Percentiles rank a stretch among this genome's conserved stretches.
Evolutionary conservation across 53 echinoderm and acorn worm genomes (phyloP).

Genomic region (Henricia sp.): DNA sequence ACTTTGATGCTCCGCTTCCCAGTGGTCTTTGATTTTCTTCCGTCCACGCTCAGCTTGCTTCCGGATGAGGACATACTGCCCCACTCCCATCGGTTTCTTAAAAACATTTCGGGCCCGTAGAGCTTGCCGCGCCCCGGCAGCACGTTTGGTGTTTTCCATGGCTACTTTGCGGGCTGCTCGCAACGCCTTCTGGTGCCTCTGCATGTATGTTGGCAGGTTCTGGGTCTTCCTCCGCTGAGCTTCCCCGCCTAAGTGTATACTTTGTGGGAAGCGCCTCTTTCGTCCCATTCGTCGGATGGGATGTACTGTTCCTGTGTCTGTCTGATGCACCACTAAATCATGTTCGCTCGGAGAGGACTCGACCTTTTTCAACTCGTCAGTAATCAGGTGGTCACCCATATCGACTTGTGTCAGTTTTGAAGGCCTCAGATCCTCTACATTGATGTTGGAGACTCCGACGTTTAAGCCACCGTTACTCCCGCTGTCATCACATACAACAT

Average conservation of each 20-base stretch:
- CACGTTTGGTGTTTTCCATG: neutral
- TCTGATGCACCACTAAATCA: conserved; percentile 34
- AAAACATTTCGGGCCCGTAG: neutral
- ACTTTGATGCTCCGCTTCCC: neutral
- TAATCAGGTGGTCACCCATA: neutral
- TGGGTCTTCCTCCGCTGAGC: neutral
- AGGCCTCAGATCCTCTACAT: neutral
- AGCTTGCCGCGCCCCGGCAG: neutral
- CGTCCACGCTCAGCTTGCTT: conserved; percentile 32
- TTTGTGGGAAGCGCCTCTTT: conserved; percentile 10
- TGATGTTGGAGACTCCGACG: neutral
- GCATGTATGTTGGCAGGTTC: neutral
- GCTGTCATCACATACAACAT: neutral
- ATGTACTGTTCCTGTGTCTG: conserved; percentile 17
- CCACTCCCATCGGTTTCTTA: conserved; percentile 43
- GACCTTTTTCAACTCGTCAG: neutral
- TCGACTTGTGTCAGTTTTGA: neutral
- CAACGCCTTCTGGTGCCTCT: neutral
- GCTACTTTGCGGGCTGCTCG: neutral
- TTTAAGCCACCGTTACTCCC: neutral
- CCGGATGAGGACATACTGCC: conserved; percentile 28
- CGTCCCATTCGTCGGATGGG: conserved; percentile 32
- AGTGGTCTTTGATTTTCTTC: conserved; percentile 24
- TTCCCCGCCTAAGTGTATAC: conserved; percentile 39
- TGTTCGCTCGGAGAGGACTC: neutral